phyloP scores from a whole-genome alignment of 64 coral and sea anemone genomes.

The Hydrozoanthus tunicans region DNA sequence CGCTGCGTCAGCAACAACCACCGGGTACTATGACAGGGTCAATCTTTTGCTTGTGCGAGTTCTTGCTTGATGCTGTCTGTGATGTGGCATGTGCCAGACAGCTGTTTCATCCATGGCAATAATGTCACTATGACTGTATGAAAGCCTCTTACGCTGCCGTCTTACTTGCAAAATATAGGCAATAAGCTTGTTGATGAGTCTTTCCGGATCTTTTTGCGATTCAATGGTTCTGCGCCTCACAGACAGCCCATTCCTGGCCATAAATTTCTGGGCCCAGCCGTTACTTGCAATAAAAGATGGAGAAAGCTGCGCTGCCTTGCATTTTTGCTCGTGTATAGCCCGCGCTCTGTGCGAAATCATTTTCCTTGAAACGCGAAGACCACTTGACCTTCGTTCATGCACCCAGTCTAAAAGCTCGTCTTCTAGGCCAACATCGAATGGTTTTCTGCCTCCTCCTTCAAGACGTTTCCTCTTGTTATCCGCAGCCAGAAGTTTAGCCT shows the following conservation, averaged over 20 bases:
- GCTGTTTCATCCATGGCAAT: neutral
- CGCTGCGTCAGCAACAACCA: constrained; percentile 43
- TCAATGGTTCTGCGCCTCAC: neutral
- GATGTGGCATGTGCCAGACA: constrained; percentile 17
- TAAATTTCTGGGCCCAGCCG: too few relatives aligned
- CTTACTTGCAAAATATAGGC: neutral
- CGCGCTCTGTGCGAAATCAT: constrained; percentile 22
- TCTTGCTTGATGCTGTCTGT: constrained; percentile 35
- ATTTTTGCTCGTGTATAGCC: neutral
- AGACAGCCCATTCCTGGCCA: too few relatives aligned
- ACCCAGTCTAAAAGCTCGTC: constrained; percentile 44
- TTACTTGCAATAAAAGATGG: too few relatives aligned
- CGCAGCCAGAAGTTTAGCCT: constrained; percentile 12
- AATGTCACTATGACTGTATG: neutral
- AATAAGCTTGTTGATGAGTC: neutral
- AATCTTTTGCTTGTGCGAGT: constrained; percentile 20
- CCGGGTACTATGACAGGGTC: constrained; percentile 16
- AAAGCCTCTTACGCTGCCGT: neutral
- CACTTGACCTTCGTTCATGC: too few relatives aligned
- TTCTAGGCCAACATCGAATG: constrained; percentile 38
- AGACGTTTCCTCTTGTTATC: constrained; percentile 56
- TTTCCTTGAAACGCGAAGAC: too few relatives aligned
- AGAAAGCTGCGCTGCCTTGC: too few relatives aligned
- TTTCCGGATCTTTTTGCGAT: constrained; percentile 54
- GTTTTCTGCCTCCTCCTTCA: constrained; percentile 55